A percentile compares a stretch with the other conserved stretches of the same genome.
Evolutionary conservation across 1,140 invertebrate species (phyloP).

Genomic region (Cotesia glomerata): DNA sequence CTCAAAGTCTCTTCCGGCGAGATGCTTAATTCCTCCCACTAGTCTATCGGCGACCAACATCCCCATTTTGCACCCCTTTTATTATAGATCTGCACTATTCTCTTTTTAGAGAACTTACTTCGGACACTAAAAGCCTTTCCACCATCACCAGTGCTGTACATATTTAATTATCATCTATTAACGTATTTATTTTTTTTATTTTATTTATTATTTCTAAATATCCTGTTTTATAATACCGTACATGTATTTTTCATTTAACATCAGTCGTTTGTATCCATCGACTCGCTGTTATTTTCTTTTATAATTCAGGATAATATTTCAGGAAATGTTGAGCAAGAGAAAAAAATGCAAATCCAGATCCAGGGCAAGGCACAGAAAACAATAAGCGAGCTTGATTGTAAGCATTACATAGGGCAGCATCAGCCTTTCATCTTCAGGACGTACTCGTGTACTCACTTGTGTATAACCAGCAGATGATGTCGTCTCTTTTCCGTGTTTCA

Average conservation of each 20-base stretch:
- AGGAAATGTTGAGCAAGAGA: not conserved
- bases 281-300: not conserved
- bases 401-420: constrained; percentile 23
- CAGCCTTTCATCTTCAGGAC: constrained; percentile 20
- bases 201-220: not conserved
- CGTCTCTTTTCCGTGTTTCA: not conserved
- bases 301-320: not conserved
- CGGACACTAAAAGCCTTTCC: constrained; percentile 12
- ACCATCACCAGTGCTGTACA: constrained; percentile 2
- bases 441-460: constrained; percentile 17
- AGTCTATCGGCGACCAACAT: constrained; percentile 34
- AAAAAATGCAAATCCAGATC: constrained; percentile 7
- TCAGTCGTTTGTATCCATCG: not conserved
- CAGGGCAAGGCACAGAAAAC: constrained; percentile 18
- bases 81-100: constrained; percentile 19
- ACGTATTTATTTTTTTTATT: not conserved
- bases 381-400: constrained; percentile 25
- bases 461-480: not conserved
- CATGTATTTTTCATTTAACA: not conserved
- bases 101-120: not conserved
- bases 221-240: too few relatives aligned
- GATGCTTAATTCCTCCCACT: constrained; percentile 62
- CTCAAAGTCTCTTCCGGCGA: constrained; percentile 63
- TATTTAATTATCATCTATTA: not conserved
- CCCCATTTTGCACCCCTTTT: constrained; percentile 35